phyloP scores from a whole-genome alignment of 2,113 vertebrate species.

The Salvelinus sp. region DNA sequence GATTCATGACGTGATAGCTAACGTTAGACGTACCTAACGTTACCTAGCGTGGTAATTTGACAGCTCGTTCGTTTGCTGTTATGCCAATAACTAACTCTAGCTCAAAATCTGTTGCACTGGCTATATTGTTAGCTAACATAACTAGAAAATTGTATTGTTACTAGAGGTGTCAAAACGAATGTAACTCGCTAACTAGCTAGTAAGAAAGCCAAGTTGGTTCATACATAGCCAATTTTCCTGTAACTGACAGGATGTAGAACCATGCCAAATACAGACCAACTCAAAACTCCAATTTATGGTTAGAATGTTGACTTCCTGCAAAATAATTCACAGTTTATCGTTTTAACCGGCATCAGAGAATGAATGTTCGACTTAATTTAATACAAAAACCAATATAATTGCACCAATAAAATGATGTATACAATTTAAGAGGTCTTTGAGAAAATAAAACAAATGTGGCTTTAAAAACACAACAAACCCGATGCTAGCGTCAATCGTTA shows the following conservation, averaged over 20 bases:
- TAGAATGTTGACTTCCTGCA: slow-evolving; percentile 40
- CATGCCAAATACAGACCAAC: slow-evolving; percentile 39
- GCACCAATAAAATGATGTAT: neutral
- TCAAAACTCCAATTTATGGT: neutral
- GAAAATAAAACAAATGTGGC: no score
- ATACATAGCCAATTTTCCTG: slow-evolving; percentile 2
- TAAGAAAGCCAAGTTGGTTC: neutral
- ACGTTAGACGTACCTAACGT: neutral
- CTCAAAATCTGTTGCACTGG: neutral
- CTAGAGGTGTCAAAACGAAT: neutral
- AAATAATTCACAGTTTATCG: slow-evolving; percentile 7
- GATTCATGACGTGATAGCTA: no score
- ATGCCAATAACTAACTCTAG: neutral
- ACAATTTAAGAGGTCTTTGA: no score
- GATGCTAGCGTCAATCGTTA: neutral
- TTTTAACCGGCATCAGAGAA: slow-evolving; percentile 20
- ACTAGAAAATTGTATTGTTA: neutral
- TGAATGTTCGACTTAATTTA: neutral
- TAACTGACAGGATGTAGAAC: slow-evolving; percentile 28
- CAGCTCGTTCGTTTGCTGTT: neutral
- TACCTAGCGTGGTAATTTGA: neutral
- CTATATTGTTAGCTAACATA: neutral
- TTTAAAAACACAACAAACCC: neutral
- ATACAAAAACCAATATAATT: neutral
- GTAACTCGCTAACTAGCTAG: neutral